These are phyloP conservation scores for Tarsius wallacei DNA, from an alignment of 2,797 vertebrate species.

Conservation along the genomic window DNA sequence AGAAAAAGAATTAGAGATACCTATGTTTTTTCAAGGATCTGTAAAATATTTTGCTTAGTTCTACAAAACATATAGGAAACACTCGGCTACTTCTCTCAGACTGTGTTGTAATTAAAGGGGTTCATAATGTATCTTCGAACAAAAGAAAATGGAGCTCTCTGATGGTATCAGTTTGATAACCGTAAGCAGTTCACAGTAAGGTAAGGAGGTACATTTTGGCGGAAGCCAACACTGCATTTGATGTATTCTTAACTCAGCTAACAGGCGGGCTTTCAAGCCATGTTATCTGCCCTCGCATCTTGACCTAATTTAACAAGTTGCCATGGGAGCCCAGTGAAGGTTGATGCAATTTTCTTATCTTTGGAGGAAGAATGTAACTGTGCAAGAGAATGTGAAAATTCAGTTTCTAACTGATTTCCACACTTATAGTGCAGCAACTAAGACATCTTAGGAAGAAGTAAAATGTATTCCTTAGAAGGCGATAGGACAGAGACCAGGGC, in stretches of 20 bases:
- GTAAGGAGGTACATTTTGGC: conserved; percentile 89
- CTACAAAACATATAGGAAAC: conserved; percentile 2
- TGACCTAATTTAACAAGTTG: conserved; percentile 93
- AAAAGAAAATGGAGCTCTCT: conserved; percentile 76
- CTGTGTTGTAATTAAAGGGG: conserved; percentile 80
- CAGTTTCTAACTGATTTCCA: conserved; percentile 80
- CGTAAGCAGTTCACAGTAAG: conserved; percentile 76
- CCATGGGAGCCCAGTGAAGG: conserved; percentile 89
- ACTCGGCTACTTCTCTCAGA: background rate
- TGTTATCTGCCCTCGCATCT: conserved; percentile 92
- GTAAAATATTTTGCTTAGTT: conserved; percentile 30
- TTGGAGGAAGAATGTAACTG: conserved; percentile 85
- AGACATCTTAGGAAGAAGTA: conserved; percentile 51
- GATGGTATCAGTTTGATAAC: conserved; percentile 87
- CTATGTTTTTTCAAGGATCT: background rate
- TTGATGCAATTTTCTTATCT: conserved; percentile 91
- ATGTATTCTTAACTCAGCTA: conserved; percentile 88
- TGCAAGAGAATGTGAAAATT: conserved; percentile 86
- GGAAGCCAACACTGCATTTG: conserved; percentile 89
- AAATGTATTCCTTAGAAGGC: background rate
- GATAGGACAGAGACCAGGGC: background rate
- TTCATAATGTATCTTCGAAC: conserved; percentile 70
- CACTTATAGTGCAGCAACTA: conserved; percentile 59
- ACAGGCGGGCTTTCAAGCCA: conserved; percentile 82
- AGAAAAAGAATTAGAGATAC: background rate